These are phyloP conservation scores for Helicoverpa armigera DNA, from an alignment of 1,140 invertebrate species.

Conservation along the genomic window DNA sequence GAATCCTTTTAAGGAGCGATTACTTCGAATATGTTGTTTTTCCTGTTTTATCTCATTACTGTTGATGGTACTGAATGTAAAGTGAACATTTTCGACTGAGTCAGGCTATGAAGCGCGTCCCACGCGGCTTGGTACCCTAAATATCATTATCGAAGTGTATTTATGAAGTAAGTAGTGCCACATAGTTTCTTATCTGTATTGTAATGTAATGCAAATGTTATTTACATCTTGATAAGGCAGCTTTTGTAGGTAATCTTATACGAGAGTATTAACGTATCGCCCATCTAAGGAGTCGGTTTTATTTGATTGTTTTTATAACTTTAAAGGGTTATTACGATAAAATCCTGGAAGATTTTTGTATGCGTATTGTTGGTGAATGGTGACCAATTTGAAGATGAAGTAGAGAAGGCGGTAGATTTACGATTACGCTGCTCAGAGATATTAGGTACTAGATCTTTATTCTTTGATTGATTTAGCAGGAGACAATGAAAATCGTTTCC, in stretches of 20 bases:
- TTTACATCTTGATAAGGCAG: slow-evolving; percentile 22
- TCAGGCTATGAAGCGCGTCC: slow-evolving; percentile 37
- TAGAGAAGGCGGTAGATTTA: too few relatives aligned
- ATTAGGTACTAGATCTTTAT: too few relatives aligned
- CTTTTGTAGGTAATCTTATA: slow-evolving; percentile 15
- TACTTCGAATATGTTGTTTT: not conserved
- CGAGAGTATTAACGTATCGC: slow-evolving; percentile 10
- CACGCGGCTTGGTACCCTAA: slow-evolving; percentile 32
- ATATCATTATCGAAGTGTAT: slow-evolving; percentile 30
- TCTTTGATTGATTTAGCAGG: too few relatives aligned
- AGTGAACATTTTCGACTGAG: slow-evolving; percentile 3
- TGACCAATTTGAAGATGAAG: too few relatives aligned
- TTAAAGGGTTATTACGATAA: too few relatives aligned
- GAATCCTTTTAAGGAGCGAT: not conserved
- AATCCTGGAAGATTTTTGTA: too few relatives aligned
- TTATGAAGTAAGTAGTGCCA: slow-evolving; percentile 31
- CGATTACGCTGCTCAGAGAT: too few relatives aligned
- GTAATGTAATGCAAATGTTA: slow-evolving; percentile 46
- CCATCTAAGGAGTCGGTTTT: not conserved
- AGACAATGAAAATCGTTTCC: too few relatives aligned
- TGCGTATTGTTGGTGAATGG: too few relatives aligned
- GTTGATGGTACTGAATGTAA: not conserved
- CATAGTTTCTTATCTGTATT: slow-evolving; percentile 37
- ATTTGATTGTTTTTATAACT: slow-evolving; percentile 14
- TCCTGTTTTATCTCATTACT: not conserved